These are phyloP conservation scores for Cancer borealis DNA, from an alignment of 2,888 invertebrate genomes.

Conservation along the genomic window DNA sequence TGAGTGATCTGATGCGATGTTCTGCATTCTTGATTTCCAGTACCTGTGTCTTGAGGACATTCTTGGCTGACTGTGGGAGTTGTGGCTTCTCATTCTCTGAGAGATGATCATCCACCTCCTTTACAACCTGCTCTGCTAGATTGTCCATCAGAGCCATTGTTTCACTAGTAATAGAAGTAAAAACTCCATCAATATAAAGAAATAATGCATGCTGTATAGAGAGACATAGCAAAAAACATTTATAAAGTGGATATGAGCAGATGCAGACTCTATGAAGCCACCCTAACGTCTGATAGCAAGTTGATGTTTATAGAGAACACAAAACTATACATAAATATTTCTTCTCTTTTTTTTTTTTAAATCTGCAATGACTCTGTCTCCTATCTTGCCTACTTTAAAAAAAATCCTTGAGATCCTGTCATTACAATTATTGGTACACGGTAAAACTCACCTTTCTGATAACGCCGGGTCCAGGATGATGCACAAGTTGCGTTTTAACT, in stretches of 20 bases:
- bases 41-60: slow-evolving; percentile 80
- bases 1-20: slow-evolving; percentile 87
- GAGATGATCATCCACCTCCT: slow-evolving; percentile 86
- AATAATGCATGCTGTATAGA: not conserved
- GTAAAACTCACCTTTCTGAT: slow-evolving; percentile 82
- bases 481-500: slow-evolving; percentile 86
- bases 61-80: slow-evolving; percentile 56
- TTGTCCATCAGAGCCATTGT: slow-evolving; percentile 79
- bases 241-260: not conserved
- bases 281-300: not conserved
- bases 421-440: not conserved
- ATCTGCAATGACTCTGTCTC: too few relatives aligned
- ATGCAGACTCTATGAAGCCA: not conserved
- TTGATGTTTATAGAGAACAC: not conserved
- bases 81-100: slow-evolving; percentile 83
- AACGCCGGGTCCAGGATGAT: slow-evolving; percentile 84
- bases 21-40: slow-evolving; percentile 84
- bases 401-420: too few relatives aligned
- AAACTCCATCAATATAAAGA: not conserved
- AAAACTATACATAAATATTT: not conserved
- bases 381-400: too few relatives aligned
- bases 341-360: too few relatives aligned
- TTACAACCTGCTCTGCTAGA: slow-evolving; percentile 86
- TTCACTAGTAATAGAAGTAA: slow-evolving; percentile 60
- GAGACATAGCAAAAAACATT: not conserved